These are phyloP conservation scores for Ecliptopera silaceata DNA, from an alignment of 2,888 invertebrate genomes.

Conservation along the genomic window DNA sequence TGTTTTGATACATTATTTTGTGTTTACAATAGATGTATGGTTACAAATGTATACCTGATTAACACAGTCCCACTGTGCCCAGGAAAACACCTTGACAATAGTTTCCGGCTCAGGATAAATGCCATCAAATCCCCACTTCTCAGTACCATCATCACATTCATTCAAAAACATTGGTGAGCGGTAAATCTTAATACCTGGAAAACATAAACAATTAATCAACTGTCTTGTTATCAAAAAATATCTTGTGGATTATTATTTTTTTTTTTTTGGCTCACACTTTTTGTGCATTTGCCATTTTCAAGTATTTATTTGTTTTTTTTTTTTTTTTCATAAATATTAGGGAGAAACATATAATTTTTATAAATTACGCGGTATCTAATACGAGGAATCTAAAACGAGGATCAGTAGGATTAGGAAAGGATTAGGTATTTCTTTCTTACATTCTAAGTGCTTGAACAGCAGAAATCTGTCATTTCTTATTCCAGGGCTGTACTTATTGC, in stretches of 20 bases:
- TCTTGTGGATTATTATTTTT: too few species aligned
- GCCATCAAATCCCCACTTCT: conserved; percentile 82
- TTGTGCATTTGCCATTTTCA: too few species aligned
- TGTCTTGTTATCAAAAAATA: too few species aligned
- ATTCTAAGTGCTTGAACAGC: conserved; percentile 89
- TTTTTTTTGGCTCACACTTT: too few species aligned
- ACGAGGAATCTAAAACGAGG: too few species aligned
- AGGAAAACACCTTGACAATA: conserved; percentile 88
- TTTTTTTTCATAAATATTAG: too few species aligned
- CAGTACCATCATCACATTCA: conserved; percentile 74
- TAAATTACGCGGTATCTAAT: too few species aligned
- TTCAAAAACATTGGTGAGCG: conserved; percentile 75
- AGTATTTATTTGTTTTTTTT: too few species aligned
- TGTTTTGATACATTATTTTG: too few species aligned
- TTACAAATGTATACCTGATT: conserved; percentile 72
- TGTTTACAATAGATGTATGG: background rate
- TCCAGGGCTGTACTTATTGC: conserved; percentile 76
- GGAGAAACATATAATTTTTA: too few species aligned
- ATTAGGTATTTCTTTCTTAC: too few species aligned
- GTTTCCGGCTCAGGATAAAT: conserved; percentile 80
- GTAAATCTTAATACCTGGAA: conserved; percentile 69
- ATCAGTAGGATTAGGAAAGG: too few species aligned
- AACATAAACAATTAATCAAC: background rate
- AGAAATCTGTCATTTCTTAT: conserved; percentile 86
- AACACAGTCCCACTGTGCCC: conserved; percentile 93